phyloP scores from a whole-genome alignment of 1,140 invertebrate genomes.

The Ceratina japonica region DNA sequence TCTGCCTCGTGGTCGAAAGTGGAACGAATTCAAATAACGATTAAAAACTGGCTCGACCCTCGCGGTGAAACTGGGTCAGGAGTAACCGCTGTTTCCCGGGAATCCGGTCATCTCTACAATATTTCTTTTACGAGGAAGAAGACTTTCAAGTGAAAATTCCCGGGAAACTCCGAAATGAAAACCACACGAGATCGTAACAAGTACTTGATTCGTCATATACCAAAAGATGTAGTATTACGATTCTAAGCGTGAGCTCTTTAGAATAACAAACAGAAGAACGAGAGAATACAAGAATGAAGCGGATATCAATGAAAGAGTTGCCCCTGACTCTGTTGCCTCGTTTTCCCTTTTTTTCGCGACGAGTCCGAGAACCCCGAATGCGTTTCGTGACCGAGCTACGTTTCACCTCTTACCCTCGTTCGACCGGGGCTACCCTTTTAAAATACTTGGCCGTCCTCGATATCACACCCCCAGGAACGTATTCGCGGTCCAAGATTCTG shows the following conservation, averaged over 20 bases:
- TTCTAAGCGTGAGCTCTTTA: no score
- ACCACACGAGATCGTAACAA: no score
- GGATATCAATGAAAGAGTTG: background rate
- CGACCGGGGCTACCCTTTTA: background rate
- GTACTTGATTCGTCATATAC: no score
- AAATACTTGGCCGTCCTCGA: background rate
- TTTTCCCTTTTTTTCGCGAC: background rate
- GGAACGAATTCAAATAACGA: slow-evolving; percentile 39
- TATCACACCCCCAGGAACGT: background rate
- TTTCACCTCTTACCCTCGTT: slow-evolving; percentile 10
- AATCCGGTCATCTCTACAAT: slow-evolving; percentile 27
- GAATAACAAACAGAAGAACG: background rate
- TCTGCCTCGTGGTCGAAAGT: slow-evolving; percentile 14
- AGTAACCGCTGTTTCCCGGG: slow-evolving; percentile 34
- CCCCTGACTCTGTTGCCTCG: background rate
- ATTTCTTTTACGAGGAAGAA: background rate
- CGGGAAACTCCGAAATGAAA: no score
- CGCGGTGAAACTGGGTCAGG: slow-evolving; percentile 15
- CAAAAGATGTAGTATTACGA: no score
- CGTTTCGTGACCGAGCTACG: background rate
- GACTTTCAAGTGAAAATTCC: no score
- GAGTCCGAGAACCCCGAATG: slow-evolving; percentile 8
- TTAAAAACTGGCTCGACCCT: slow-evolving; percentile 31
- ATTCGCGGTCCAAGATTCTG: background rate
- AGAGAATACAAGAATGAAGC: background rate